Evolutionary conservation across 2,797 vertebrate genomes (phyloP), one percentile per base, ranked within the genome.

Genomic region (Pyrocephalus nanus): DNA sequence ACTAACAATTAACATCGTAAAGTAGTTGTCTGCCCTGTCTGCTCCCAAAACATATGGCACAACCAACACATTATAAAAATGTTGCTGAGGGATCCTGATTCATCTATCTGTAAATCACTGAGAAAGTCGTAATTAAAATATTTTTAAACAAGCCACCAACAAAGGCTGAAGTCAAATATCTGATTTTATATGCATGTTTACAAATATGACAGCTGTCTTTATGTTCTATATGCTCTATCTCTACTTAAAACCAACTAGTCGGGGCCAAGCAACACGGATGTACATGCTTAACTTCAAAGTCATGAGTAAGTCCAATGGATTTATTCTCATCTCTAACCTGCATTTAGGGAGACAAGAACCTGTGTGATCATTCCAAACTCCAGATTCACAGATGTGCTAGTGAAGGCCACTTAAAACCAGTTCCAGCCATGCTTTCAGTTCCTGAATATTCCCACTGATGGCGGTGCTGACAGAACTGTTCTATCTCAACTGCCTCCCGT

Each of bases 401-500:
- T 57, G 76, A 89, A 89, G 48, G n/a, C 8, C 7, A 48, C 15
- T 78, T 88, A 51, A 43, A 74, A 64, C 48, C n/a, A 69, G 11
- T 48, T 73, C 71, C 17, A 34, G 47, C 36, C 71, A 64, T 7
- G 13, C 34, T 36, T 79, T 57, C 66, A 74, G 55, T 40, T 60
- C 47, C 19, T 38, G 21, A 36, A 70, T 79, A 80, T 30, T 69
- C n/a, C 22, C 45, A 32, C 15, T 30, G 32, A 7, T 0, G 0
- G 45, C 1, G 0, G 69, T 7, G 50, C 29, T 55, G 64, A 65
- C 2, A 0, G n/a, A 61, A 48, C 36, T 34, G 40, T 48, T 48
- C 36, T 54, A 25, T 16, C 42, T 34, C 73, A 74, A 32, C 38
- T 58, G 11, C 48, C 43, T 82, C n/a, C 30, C 0, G 0, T 5